A percentile compares a stretch with the other conserved stretches of the same genome.
These are phyloP conservation scores for Meleagris gallopavo DNA, from an alignment of 2,113 vertebrate genomes.

Conservation along the genomic window DNA sequence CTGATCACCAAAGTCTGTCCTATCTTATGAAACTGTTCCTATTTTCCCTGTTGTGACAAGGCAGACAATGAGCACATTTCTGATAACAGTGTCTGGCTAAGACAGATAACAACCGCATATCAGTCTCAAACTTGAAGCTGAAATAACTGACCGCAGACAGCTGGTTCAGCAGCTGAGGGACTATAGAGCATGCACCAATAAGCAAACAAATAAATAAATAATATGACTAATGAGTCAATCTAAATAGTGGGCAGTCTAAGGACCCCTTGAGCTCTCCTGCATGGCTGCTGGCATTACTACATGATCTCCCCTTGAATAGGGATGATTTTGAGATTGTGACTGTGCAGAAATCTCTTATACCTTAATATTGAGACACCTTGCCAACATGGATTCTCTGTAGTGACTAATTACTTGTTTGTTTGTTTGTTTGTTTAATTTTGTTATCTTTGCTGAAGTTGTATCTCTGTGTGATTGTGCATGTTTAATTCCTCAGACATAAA, in stretches of 20 bases:
- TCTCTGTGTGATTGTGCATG: not conserved
- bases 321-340: not conserved
- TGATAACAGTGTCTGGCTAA: no score
- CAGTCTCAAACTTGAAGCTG: no score
- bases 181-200: no score
- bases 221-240: not conserved
- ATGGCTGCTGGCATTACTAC: not conserved
- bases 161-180: no score
- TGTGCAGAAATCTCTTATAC: not conserved
- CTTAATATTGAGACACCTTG: not conserved
- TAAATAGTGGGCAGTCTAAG: not conserved
- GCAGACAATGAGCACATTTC: no score
- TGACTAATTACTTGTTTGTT: not conserved
- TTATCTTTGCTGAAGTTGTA: not conserved
- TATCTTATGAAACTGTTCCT: not conserved
- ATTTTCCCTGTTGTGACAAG: not conserved
- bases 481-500: not conserved
- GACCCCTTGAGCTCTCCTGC: not conserved
- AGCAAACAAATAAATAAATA: no score
- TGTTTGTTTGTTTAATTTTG: not conserved
- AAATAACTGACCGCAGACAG: no score
- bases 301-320: not conserved
- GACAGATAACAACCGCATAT: no score
- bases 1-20: not conserved
- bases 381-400: not conserved